Conservation (phyloP, 2,113 vertebrate species). For the Sebastes schlegelii region DNA sequence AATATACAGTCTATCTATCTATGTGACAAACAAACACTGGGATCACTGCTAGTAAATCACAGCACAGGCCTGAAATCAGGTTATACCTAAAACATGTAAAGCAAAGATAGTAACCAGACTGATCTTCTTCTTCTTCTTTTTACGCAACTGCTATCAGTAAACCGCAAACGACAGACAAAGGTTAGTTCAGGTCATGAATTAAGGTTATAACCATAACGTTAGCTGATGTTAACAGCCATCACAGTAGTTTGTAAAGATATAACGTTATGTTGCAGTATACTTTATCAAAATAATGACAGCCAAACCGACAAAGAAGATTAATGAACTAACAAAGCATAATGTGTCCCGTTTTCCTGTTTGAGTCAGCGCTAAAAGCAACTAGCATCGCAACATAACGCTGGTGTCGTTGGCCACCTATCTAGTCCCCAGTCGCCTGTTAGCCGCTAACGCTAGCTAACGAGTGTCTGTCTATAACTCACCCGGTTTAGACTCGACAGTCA, state of each 20-base stretch:
- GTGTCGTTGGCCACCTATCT: constrained; percentile 33
- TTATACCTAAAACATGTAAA: not conserved
- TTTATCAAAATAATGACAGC: not conserved
- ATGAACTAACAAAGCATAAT: not conserved
- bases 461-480: constrained; percentile 42
- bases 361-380: not conserved
- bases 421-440: not conserved
- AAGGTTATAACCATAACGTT: not conserved
- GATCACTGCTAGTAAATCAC: not conserved
- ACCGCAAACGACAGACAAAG: not conserved
- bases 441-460: not conserved
- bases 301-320: rapidly evolving
- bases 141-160: too few species aligned
- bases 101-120: not conserved
- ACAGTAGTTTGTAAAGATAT: not conserved
- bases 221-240: not conserved
- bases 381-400: constrained; percentile 26
- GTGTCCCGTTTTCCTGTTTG: not conserved
- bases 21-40: not conserved
- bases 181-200: not conserved
- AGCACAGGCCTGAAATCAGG: not conserved
- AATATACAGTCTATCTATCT: too few species aligned
- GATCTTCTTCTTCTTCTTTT: not conserved
- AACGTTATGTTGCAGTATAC: too few species aligned
- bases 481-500: not conserved